These are phyloP conservation scores for Drosophila navojoa DNA, from an alignment of 1,140 invertebrate genomes.

Conservation along the genomic window DNA sequence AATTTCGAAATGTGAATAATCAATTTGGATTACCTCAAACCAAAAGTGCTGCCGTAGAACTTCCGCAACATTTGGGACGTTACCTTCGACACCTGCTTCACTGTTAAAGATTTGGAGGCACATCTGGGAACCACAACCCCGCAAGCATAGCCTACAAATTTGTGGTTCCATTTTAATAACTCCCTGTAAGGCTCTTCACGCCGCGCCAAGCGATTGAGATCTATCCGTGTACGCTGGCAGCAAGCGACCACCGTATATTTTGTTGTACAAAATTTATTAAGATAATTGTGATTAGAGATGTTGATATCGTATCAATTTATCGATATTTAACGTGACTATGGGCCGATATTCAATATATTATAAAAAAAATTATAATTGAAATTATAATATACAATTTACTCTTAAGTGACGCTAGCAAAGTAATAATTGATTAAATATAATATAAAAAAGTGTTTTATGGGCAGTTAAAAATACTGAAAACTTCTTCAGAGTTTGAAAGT, in stretches of 20 bases:
- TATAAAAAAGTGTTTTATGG: too few species aligned
- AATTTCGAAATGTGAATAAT: neutral
- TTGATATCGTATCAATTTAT: slow-evolving; percentile 14
- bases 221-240: slow-evolving; percentile 1
- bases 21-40: slow-evolving; percentile 63
- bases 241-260: slow-evolving; percentile 16
- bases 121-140: slow-evolving; percentile 72
- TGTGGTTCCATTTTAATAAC: slow-evolving; percentile 56
- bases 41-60: slow-evolving; percentile 75
- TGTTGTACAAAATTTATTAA: slow-evolving; percentile 29
- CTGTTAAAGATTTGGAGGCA: slow-evolving; percentile 62
- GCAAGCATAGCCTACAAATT: slow-evolving; percentile 69
- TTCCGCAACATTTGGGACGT: slow-evolving; percentile 57
- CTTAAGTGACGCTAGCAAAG: too few species aligned
- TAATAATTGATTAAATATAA: too few species aligned
- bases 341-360: neutral
- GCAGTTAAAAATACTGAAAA: too few species aligned
- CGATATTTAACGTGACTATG: slow-evolving; percentile 5
- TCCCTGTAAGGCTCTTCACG: neutral
- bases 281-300: slow-evolving; percentile 29
- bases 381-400: too few species aligned
- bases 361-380: too few species aligned
- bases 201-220: slow-evolving; percentile 6
- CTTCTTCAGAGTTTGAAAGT: too few species aligned
- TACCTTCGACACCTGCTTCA: slow-evolving; percentile 18